Evolutionary conservation across 2,888 invertebrate species (phyloP), one percentile per base, ranked within the genome.

Genomic region (Epistrophe eligans): DNA sequence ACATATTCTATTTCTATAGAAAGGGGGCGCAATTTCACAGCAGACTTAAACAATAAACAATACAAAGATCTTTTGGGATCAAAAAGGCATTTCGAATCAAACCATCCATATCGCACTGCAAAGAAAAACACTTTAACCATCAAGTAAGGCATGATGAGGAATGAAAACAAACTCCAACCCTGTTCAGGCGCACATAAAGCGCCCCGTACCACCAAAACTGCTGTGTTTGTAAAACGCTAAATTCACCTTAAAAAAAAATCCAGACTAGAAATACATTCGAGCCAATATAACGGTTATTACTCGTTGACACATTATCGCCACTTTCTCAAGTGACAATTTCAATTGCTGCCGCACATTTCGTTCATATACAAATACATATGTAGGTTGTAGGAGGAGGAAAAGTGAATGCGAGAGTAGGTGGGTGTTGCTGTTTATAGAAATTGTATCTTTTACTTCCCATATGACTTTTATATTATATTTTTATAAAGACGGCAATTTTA

Each of bases 301-400:
- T 71, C 58, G 83, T 79, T 83, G 79, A 87, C 82, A 87, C 87
- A 87, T 82, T 79, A 87, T 87, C 87, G 72, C 79, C 79, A 72
- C 74, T 83, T 83, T 83, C 83, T 83, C 79, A 66, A 87, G 83
- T 83, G 87, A 83, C 87, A 87, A 72, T 76, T 83, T 83, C 87
- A 82, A 87, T 87, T 79, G 87, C 77, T 74, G 79, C 81, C 81
- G 73, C 55, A 71, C 67, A 50, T 67, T 84, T 76, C 19, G 45
- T 55, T 43, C 15, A 19, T 43, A 19, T 13, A 11, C 4, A 24
- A 24, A 24, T 24, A 24, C 24, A 24, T 24, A 24, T 24, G 40
- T 60, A 11, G 0, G 24, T 19, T 52, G 50, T 35, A 35, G 24
- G 10, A n/a, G 6, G 7, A 11, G 15, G 57, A 50, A 48, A 64